Evolutionary conservation across 2,797 vertebrate species (phyloP).

Genomic region (Propithecus perrieri): DNA sequence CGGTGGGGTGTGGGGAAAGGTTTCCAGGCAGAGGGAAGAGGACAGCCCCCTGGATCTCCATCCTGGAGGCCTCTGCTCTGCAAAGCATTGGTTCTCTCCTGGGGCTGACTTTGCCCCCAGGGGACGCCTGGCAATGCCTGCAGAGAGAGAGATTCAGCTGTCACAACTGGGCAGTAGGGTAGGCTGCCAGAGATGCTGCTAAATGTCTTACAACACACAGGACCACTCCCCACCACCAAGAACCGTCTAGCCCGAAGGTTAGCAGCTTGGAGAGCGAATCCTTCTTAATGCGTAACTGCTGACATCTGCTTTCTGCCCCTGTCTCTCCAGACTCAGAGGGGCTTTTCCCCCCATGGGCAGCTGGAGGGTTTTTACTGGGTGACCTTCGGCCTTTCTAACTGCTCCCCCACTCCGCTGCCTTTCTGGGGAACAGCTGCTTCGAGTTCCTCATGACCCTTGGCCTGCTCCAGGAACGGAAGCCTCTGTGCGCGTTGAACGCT

Average conservation of each 20-base stretch:
- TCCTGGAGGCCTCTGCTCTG: neutral
- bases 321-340: neutral
- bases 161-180: neutral
- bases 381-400: neutral
- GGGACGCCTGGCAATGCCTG: neutral
- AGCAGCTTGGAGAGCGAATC: neutral
- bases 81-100: neutral
- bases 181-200: neutral
- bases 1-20: neutral
- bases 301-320: neutral
- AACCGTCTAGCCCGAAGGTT: neutral
- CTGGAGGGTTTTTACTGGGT: neutral
- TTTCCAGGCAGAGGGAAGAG: neutral
- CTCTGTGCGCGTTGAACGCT: neutral
- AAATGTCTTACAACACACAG: neutral
- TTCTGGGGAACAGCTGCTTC: neutral
- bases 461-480: neutral
- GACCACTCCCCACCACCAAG: neutral
- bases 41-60: neutral
- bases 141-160: neutral
- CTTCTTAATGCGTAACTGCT: neutral
- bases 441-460: neutral
- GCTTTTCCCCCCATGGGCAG: neutral
- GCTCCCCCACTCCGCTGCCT: neutral
- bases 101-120: neutral